Conservation (phyloP, 2,113 vertebrate genomes). For the Varanus komodoensis region DNA sequence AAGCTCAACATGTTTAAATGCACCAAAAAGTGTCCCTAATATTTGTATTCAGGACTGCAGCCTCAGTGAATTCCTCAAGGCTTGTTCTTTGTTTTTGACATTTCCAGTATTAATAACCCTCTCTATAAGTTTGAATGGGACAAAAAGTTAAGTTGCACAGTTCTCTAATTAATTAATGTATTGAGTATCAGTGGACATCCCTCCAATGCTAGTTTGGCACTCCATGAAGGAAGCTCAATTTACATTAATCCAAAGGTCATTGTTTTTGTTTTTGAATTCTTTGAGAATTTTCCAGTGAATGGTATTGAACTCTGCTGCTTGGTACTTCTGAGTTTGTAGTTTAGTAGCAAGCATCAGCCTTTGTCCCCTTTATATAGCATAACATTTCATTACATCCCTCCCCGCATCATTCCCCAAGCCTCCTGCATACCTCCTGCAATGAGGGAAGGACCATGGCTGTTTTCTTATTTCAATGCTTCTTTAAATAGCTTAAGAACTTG, state of each 20-base stretch:
- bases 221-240: background rate
- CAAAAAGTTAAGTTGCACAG: background rate
- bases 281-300: background rate
- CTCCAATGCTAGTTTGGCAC: background rate
- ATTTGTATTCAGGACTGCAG: background rate
- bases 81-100: background rate
- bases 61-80: background rate
- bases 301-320: background rate
- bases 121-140: background rate
- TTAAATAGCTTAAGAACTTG: background rate
- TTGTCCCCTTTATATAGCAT: background rate
- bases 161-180: background rate
- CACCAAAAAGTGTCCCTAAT: background rate
- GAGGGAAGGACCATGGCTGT: background rate
- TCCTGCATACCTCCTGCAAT: background rate
- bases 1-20: no score
- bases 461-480: background rate
- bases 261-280: background rate
- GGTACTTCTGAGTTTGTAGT: background rate
- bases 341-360: background rate
- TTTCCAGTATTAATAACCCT: background rate
- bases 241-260: background rate
- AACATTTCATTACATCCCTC: background rate
- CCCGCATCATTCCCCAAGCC: no score
- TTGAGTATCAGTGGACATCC: background rate